Evolutionary conservation across 1,140 invertebrate species (phyloP), one percentile per base, ranked within the genome.

Genomic region (roundworm (Caenorhabditis elegans)): DNA sequence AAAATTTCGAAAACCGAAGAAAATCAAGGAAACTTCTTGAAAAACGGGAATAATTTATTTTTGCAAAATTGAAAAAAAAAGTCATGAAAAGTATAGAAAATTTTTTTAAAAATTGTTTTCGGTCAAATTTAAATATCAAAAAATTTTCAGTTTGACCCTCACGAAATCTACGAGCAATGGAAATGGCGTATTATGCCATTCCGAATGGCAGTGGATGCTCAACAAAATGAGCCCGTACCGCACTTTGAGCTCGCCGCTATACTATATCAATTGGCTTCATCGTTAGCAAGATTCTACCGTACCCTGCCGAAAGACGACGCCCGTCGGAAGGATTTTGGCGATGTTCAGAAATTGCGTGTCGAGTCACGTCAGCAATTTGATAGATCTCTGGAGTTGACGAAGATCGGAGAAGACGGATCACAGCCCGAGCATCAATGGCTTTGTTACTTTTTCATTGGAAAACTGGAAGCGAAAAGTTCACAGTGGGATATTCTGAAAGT

Each of bases 351-450:
- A 22, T 26, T 70, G 2, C 60, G 60, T 39, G n/a, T 22, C 1
- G 60, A 70, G 2, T n/a, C 60, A 22, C 31, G 60, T 13, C 5
- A 43, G 13, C 60, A 70, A 3, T 39, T 70, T 11, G 60, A 43
- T 39, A 70, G 10, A 24, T 39, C 34, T 6, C 13, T 70, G n/a
- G 60, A 70, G 13, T 22, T 70, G 1, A 70, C 60, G 43, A 39
- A 43, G 8, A 0, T 70, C 10, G 34, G 34, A 22, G 60, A 70
- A 4, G 34, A 70, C 22, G 60, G 60, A 70, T 22, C 34, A 43
- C 60, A 70, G 43, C 60, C 60, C 2, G 80, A 81, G 22, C 60
- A 51, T n/a, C 70, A 81, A 34, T 81, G 80, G 80, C 31, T 81
- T 4, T 81, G 53, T 19, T 81, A 70, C 8, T 81, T 51, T 28